These are phyloP conservation scores for Hipposideros larvatus DNA, from an alignment of 2,797 vertebrate species.

Conservation along the genomic window DNA sequence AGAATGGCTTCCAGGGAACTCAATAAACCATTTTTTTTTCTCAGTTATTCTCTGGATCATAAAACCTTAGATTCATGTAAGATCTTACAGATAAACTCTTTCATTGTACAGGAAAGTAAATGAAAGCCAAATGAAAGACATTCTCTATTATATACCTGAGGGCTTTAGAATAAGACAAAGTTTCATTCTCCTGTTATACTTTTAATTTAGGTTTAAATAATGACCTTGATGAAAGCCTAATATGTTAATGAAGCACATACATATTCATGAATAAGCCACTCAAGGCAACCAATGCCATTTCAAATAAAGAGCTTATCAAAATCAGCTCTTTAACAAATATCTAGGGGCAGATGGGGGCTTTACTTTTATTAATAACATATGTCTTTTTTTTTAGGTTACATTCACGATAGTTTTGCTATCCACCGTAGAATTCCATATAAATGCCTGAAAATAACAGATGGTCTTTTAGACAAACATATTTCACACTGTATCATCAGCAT, in stretches of 20 bases:
- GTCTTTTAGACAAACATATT: slow-evolving; percentile 76
- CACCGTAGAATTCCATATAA: neutral
- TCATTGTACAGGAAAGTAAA: slow-evolving; percentile 15
- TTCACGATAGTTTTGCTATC: slow-evolving; percentile 1
- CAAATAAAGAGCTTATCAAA: slow-evolving; percentile 48
- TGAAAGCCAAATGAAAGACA: neutral
- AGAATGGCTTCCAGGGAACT: neutral
- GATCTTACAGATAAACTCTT: neutral
- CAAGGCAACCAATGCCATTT: neutral
- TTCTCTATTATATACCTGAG: neutral
- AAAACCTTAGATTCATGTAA: neutral
- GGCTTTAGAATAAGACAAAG: neutral
- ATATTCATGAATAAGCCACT: neutral
- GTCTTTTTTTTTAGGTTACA: slow-evolving; percentile 55
- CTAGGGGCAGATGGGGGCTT: neutral
- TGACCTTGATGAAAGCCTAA: neutral
- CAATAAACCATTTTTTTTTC: neutral
- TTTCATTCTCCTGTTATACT: slow-evolving; percentile 9
- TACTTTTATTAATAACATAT: slow-evolving; percentile 52
- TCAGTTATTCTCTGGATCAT: neutral
- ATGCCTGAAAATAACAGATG: slow-evolving; percentile 71
- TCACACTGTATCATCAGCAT: slow-evolving; percentile 74
- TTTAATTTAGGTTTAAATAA: slow-evolving; percentile 54
- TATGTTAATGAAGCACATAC: neutral
- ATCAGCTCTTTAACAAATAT: slow-evolving; percentile 41